Evolutionary conservation across 1,140 invertebrate genomes (phyloP), one percentile per base, ranked within the genome.

Genomic region (Drosophila kikkawai): DNA sequence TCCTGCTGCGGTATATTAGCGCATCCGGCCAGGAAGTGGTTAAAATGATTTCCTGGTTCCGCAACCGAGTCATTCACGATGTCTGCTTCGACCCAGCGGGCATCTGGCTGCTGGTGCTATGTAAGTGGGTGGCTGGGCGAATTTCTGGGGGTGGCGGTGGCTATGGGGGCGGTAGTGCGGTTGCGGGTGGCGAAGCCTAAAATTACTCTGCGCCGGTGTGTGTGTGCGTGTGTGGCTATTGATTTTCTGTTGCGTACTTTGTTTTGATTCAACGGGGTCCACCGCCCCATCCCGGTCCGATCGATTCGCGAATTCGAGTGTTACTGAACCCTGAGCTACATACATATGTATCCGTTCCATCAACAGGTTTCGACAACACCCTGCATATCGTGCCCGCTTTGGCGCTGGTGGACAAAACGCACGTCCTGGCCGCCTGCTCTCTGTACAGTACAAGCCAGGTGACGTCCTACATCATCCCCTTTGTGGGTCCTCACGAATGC

Each of bases 51-150:
- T 94, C 95, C 71, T 96, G 96, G 96, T 95, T 95, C 91, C 93
- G 93, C 22, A 93, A 94, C 48, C 95, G 95, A 91, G 91, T 93
- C 71, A 95, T 96, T 42, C 93, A 95, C 71, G 94, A 95, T 63
- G 86, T 96, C 63, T 95, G 95, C 88, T 96, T 96, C 92, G 95
- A 96, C 93, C 94, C 95, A 26, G 93, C 94, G n/a, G 95, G 95
- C 41, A 93, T 94, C 51, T 96, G 95, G 95, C 92, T 96, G n/a
- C 88, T 96, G 9, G 93, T 94, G 73, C 93, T 95, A 45, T 95
- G 94, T 93, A 93, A 93, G 93, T 93, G 60, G 69, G 50, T 76
- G 69, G 58, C 36, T 42, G 55, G 36, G 53, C 8, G 17, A 26
- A n/a, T 63, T 50, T 12, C 26, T 44, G 47, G 17, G 32, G 67